phyloP scores from a whole-genome alignment of 2,113 vertebrate genomes.

The Sapajus apella region DNA sequence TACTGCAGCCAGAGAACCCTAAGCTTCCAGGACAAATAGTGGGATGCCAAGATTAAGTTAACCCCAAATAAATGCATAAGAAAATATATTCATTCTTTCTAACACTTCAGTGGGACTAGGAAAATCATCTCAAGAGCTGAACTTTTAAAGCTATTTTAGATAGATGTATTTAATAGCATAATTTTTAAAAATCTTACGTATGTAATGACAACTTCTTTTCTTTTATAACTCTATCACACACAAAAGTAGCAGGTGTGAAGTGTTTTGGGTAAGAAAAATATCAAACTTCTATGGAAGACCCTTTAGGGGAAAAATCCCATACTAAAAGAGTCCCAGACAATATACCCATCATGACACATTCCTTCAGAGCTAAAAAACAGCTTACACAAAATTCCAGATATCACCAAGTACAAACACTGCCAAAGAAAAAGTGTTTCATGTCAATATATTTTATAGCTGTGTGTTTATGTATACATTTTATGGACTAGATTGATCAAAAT shows the following conservation, averaged over 20 bases:
- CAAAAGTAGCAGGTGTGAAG: conserved; percentile 61
- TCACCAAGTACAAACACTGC: not conserved
- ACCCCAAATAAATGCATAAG: not conserved
- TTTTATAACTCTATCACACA: conserved; percentile 27
- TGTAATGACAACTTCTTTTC: conserved; percentile 57
- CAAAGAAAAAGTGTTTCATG: not conserved
- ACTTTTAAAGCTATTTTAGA: not conserved
- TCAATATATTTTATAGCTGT: conserved; percentile 34
- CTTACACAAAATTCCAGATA: not conserved
- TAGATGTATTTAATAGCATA: not conserved
- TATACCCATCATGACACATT: not conserved
- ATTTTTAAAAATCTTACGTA: not conserved
- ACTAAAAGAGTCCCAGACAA: conserved; percentile 66
- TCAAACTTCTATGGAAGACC: conserved; percentile 50
- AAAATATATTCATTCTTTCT: not conserved
- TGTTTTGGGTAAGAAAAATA: conserved; percentile 66
- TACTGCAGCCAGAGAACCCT: not conserved
- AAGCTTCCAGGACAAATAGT: not conserved
- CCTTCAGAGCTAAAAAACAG: not conserved
- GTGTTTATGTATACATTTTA: not conserved
- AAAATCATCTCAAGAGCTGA: conserved; percentile 41
- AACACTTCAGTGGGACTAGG: not conserved
- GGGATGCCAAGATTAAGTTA: not conserved
- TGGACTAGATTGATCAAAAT: not conserved
- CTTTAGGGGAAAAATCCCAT: conserved; percentile 60